These are phyloP conservation scores for Heterotilapia buettikoferi DNA, from an alignment of 2,113 vertebrate species.

Conservation along the genomic window DNA sequence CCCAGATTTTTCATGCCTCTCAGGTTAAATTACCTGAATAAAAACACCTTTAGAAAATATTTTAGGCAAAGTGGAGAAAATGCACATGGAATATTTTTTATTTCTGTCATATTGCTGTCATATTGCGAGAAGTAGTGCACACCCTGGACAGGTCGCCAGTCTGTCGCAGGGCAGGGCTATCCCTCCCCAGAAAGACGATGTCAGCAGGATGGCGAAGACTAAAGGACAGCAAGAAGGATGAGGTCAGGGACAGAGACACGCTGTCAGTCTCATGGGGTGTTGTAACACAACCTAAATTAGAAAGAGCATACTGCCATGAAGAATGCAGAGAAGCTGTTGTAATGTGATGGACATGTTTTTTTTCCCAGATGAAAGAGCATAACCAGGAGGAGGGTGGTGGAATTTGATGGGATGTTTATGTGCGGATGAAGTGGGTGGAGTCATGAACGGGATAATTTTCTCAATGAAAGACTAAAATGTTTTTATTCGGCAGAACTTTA, in stretches of 20 bases:
- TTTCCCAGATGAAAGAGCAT: background rate
- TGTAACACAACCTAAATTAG: conserved; percentile 1
- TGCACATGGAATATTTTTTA: background rate
- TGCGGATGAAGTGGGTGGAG: background rate
- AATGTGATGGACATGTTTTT: background rate
- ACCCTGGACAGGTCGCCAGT: background rate
- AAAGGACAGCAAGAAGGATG: background rate
- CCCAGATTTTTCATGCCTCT: background rate
- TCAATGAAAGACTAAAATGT: background rate
- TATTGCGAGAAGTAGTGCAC: background rate
- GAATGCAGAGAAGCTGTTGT: background rate
- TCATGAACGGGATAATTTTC: background rate
- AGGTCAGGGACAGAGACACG: conserved; percentile 3
- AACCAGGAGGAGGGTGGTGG: background rate
- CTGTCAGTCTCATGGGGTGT: conserved; percentile 9
- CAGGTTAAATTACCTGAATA: background rate
- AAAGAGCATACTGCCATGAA: background rate
- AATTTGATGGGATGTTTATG: background rate
- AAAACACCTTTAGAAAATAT: background rate
- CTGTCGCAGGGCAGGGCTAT: background rate
- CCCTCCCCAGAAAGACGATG: background rate
- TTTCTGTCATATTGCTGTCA: background rate
- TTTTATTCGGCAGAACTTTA: background rate
- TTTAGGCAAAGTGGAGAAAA: background rate
- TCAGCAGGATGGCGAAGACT: background rate